These are phyloP conservation scores for Heterodera schachtii DNA, from an alignment of 1,140 invertebrate genomes.

Conservation along the genomic window DNA sequence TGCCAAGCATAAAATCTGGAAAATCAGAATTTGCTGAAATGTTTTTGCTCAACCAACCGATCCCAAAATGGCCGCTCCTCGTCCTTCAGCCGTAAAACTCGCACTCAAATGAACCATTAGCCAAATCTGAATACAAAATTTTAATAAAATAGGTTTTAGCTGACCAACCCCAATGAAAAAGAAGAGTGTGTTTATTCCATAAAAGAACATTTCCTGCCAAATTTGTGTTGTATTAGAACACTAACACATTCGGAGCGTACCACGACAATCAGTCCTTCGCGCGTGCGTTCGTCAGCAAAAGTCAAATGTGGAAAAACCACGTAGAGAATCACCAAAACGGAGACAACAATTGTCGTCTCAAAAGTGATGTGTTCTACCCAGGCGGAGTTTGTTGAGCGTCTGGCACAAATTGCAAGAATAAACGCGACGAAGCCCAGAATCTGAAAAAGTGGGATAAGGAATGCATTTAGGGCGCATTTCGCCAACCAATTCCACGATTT, in stretches of 20 bases:
- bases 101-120: constrained; percentile 65
- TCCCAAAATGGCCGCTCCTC: constrained; percentile 63
- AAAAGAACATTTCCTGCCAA: constrained; percentile 62
- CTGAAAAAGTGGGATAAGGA: constrained; percentile 41
- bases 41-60: constrained; percentile 40
- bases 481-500: constrained; percentile 62
- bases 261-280: constrained; percentile 62
- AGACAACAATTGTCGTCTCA: constrained; percentile 60
- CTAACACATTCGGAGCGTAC: constrained; percentile 22
- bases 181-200: constrained; percentile 62
- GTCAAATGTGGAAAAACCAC: constrained; percentile 65
- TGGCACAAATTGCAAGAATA: constrained; percentile 62
- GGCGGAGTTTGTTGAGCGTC: constrained; percentile 59
- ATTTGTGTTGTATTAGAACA: not conserved
- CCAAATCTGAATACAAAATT: constrained; percentile 53
- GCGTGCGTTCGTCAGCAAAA: constrained; percentile 57
- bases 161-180: constrained; percentile 52
- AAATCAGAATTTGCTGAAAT: not conserved
- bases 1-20: constrained; percentile 61
- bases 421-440: constrained; percentile 60
- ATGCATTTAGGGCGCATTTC: not conserved
- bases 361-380: constrained; percentile 66
- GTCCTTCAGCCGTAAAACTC: constrained; percentile 61
- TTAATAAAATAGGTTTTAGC: not conserved
- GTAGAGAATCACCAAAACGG: constrained; percentile 57